These are phyloP conservation scores for Calyptomena viridis DNA, from an alignment of 2,113 vertebrate genomes.

Conservation along the genomic window DNA sequence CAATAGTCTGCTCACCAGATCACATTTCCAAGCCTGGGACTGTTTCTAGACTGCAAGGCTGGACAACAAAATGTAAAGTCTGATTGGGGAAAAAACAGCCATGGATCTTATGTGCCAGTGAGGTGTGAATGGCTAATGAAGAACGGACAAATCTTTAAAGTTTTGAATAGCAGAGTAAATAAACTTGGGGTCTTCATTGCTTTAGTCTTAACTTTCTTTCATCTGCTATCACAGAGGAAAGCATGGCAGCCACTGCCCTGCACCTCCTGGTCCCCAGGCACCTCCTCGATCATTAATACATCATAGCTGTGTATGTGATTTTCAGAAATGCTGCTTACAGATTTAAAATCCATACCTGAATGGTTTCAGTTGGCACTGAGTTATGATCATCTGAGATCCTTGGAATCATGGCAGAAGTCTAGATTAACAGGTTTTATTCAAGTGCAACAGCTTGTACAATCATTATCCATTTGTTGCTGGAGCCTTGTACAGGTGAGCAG, in stretches of 20 bases:
- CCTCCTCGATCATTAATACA: neutral
- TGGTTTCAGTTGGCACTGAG: neutral
- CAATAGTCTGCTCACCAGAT: neutral
- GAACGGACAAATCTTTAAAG: neutral
- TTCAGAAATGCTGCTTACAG: neutral
- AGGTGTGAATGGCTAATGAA: neutral
- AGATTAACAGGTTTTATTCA: neutral
- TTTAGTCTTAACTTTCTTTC: neutral
- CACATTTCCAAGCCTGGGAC: neutral
- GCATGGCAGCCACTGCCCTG: neutral
- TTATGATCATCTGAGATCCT: constrained; percentile 11
- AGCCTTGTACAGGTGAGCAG: neutral
- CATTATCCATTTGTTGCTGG: neutral
- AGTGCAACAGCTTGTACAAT: neutral
- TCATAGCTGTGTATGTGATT: neutral
- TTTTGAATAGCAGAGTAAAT: neutral
- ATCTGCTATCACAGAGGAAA: neutral
- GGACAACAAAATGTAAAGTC: constrained; percentile 14
- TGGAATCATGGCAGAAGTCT: neutral
- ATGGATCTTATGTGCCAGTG: neutral
- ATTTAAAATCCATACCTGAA: neutral
- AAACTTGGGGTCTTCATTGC: neutral
- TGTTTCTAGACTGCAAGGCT: neutral
- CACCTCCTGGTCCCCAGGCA: neutral
- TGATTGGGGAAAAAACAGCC: neutral